Conservation (phyloP, 2,113 vertebrate species). For the Tragelaphus imberbis region DNA sequence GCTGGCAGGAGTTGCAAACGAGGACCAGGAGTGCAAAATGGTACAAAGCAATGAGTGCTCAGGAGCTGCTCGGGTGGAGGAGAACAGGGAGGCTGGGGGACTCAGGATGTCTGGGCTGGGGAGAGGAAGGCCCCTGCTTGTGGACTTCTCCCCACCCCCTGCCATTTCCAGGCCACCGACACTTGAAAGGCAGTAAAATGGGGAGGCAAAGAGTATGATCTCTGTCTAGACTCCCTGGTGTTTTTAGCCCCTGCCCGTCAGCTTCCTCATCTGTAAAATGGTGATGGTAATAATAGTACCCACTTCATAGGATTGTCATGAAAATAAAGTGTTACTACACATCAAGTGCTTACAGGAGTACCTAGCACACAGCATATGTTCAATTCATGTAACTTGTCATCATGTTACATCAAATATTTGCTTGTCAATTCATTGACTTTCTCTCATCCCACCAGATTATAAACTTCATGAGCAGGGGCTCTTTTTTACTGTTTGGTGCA, state of each 20-base stretch:
- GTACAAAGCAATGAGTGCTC: not conserved
- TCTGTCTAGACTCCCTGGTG: not conserved
- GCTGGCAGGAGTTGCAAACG: not conserved
- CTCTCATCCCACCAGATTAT: not conserved
- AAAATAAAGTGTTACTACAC: not conserved
- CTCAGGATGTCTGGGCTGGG: not conserved
- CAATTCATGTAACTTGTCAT: not conserved
- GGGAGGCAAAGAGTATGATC: not conserved
- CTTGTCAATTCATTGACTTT: not conserved
- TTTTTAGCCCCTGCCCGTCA: not conserved
- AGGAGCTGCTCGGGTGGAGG: not conserved
- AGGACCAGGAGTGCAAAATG: not conserved
- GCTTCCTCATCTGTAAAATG: not conserved
- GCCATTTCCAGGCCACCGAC: not conserved
- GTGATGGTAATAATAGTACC: not conserved
- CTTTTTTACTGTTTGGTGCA: not conserved
- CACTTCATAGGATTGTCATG: not conserved
- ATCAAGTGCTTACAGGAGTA: not conserved
- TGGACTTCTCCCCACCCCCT: not conserved
- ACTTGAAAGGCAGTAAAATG: not conserved
- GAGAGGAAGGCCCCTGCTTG: not conserved
- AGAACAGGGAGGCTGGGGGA: too few species aligned
- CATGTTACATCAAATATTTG: not conserved
- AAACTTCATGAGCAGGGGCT: not conserved
- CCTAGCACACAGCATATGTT: not conserved